phyloP scores from a whole-genome alignment of 2,797 vertebrate species.

The Allobates femoralis region DNA sequence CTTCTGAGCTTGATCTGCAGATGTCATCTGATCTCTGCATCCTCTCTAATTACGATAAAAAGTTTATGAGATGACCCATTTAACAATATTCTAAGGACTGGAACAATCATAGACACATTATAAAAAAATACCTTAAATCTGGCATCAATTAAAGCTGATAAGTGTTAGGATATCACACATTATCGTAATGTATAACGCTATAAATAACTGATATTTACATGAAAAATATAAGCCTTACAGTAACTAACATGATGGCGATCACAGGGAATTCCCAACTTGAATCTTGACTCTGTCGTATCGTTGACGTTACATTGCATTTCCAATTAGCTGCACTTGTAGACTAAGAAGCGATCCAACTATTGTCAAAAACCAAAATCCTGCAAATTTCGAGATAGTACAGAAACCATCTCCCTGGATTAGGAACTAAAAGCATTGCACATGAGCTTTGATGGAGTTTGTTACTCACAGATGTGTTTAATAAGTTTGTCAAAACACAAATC shows the following conservation, averaged over 20 bases:
- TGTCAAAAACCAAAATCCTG: not conserved
- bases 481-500: constrained; percentile 37
- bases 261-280: not conserved
- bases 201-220: not conserved
- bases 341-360: not conserved
- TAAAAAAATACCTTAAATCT: not conserved
- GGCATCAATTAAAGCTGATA: not conserved
- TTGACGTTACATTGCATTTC: not conserved
- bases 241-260: not conserved
- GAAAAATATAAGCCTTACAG: not conserved
- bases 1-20: too few relatives aligned
- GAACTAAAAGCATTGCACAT: not conserved
- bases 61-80: too few relatives aligned
- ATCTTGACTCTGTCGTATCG: not conserved
- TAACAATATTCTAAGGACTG: too few relatives aligned
- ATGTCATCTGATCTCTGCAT: too few relatives aligned
- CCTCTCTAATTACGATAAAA: too few relatives aligned
- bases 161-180: not conserved
- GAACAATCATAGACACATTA: too few relatives aligned
- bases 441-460: constrained; percentile 12
- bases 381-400: not conserved
- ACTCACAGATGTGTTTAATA: constrained; percentile 43
- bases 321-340: not conserved
- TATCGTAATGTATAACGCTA: not conserved
- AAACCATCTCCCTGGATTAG: not conserved